These are phyloP conservation scores for Merops nubicus DNA, from an alignment of 2,113 vertebrate species.

Conservation along the genomic window DNA sequence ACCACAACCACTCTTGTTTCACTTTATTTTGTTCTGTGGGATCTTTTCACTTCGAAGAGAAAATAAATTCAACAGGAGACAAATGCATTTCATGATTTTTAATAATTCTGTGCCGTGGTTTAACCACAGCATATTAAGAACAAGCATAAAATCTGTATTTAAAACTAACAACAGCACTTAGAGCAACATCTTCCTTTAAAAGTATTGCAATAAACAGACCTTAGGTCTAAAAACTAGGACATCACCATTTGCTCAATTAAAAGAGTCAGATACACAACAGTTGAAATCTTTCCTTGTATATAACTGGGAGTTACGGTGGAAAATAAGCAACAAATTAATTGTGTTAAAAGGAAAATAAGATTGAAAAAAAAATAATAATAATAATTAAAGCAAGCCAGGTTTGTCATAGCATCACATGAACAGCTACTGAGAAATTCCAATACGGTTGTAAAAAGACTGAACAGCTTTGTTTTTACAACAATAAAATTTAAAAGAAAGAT, in stretches of 20 bases:
- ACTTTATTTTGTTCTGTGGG: background rate
- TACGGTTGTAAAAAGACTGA: constrained; percentile 75
- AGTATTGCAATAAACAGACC: constrained; percentile 93
- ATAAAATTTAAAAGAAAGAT: constrained; percentile 73
- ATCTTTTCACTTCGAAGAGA: background rate
- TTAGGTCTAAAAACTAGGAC: constrained; percentile 90
- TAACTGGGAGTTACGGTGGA: constrained; percentile 66
- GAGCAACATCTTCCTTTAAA: constrained; percentile 91
- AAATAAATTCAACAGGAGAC: constrained; percentile 57
- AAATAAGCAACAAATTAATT: constrained; percentile 73
- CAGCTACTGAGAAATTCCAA: constrained; percentile 74
- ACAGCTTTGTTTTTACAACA: constrained; percentile 71
- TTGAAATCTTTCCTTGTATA: constrained; percentile 76
- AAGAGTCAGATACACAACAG: constrained; percentile 82
- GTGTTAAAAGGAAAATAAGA: constrained; percentile 54
- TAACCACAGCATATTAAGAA: constrained; percentile 89
- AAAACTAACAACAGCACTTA: constrained; percentile 92
- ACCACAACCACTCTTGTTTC: background rate
- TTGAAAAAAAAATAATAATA: constrained; percentile 42
- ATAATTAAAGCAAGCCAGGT: constrained; percentile 75
- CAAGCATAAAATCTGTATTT: constrained; percentile 92
- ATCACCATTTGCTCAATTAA: constrained; percentile 89
- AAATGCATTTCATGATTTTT: constrained; percentile 77
- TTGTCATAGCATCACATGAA: constrained; percentile 73
- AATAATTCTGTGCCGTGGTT: constrained; percentile 89